phyloP scores from a whole-genome alignment of 37 sponge, comb jelly and placozoan species.

The Amphimedon queenslandica region DNA sequence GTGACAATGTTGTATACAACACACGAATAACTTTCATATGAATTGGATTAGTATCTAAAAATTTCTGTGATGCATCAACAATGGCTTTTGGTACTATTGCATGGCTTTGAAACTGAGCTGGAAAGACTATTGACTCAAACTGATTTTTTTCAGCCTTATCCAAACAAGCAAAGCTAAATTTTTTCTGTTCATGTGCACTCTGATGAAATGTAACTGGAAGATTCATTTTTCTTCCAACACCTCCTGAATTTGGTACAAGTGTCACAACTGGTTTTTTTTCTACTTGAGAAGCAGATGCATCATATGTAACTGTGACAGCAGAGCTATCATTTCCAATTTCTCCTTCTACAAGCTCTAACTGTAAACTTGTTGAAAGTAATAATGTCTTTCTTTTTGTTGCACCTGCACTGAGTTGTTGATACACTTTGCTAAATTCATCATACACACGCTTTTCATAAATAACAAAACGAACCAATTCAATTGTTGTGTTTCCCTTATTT shows the following conservation, averaged over 20 bases:
- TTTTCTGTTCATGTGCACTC: no score
- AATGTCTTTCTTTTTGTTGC: no score
- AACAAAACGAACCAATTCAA: slow-evolving; percentile 10
- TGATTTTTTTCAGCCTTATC: slow-evolving; percentile 16
- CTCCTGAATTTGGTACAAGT: no score
- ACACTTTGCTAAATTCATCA: slow-evolving; percentile 11
- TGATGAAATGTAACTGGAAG: no score
- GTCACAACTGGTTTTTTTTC: no score
- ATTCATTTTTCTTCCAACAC: no score
- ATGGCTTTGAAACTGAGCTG: slow-evolving; percentile 44
- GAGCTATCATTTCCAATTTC: no score
- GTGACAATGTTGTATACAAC: not conserved
- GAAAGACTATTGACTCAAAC: slow-evolving; percentile 34
- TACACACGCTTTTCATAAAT: slow-evolving; percentile 30
- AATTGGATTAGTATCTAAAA: not conserved
- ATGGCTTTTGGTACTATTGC: slow-evolving; percentile 20
- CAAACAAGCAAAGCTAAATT: slow-evolving; percentile 2
- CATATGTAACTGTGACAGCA: no score
- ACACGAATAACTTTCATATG: slow-evolving; percentile 4
- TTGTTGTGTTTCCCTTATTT: not conserved
- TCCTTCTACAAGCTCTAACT: slow-evolving; percentile 9
- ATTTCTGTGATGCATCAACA: slow-evolving; percentile 21
- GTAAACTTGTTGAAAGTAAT: no score
- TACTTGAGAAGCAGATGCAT: no score
- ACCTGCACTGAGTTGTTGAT: not conserved